A percentile compares a stretch with the other conserved stretches of the same genome.
Conservation (phyloP, 2,113 vertebrate genomes). For the Siphamia tubifer region DNA sequence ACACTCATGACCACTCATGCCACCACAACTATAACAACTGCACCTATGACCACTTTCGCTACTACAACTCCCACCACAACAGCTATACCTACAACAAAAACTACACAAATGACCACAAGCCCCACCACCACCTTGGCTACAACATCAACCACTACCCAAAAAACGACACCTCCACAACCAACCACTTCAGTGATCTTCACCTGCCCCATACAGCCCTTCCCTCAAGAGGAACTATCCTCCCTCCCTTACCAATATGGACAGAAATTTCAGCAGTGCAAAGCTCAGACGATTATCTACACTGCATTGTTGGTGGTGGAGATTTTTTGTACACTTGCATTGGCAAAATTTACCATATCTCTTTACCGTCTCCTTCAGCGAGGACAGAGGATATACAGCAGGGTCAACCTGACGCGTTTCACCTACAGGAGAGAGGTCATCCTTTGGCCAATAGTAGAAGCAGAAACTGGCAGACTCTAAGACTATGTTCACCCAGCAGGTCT, state of each 20-base stretch:
- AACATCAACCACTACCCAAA: background rate
- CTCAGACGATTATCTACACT: constrained; percentile 51
- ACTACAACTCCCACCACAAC: background rate
- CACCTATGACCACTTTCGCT: background rate
- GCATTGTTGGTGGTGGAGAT: constrained; percentile 64
- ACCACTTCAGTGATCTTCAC: constrained; percentile 34
- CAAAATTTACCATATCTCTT: constrained; percentile 59
- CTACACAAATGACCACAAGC: background rate
- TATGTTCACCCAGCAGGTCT: too few relatives aligned
- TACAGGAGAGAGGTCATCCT: constrained; percentile 72
- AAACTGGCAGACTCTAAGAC: constrained; percentile 53
- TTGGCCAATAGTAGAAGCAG: constrained; percentile 49
- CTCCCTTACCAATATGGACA: background rate
- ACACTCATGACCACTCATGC: background rate
- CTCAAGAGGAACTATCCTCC: background rate
- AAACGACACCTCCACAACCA: background rate
- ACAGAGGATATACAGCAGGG: constrained; percentile 35
- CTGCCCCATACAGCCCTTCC: constrained; percentile 1
- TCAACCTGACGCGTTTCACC: constrained; percentile 75
- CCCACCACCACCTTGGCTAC: background rate
- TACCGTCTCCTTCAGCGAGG: constrained; percentile 54
- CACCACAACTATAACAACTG: background rate
- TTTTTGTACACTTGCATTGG: constrained; percentile 50
- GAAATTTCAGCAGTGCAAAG: constrained; percentile 51
- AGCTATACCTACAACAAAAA: background rate